phyloP scores from a whole-genome alignment of 2,113 vertebrate genomes.

The Mobula hypostoma region DNA sequence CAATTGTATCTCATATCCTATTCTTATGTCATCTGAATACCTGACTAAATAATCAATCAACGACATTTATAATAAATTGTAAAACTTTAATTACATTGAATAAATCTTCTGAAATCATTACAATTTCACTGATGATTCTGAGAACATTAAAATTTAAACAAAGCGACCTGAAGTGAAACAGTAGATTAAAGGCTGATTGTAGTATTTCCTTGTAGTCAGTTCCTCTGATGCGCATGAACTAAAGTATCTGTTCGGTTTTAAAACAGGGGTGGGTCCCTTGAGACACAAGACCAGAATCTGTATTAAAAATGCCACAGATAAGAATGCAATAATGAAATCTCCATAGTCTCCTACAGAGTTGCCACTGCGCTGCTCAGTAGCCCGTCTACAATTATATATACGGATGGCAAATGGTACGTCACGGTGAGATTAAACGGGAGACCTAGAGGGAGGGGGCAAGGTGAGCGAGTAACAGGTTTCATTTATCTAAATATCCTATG shows the following conservation, averaged over 20 bases:
- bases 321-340: neutral
- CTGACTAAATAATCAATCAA: conserved; percentile 19
- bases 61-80: conserved; percentile 21
- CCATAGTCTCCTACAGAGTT: neutral
- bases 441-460: no score
- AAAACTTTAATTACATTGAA: conserved; percentile 32
- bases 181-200: conserved; percentile 24
- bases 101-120: conserved; percentile 23
- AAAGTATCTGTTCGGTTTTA: neutral
- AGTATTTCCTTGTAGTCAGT: neutral
- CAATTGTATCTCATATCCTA: no score
- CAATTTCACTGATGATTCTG: conserved; percentile 18
- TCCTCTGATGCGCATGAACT: neutral
- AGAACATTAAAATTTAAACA: conserved; percentile 24
- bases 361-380: neutral
- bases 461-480: neutral
- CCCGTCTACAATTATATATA: neutral
- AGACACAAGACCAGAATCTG: neutral
- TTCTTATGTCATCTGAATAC: neutral
- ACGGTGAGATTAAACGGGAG: neutral
- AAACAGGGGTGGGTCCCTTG: neutral
- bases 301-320: neutral
- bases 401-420: neutral
- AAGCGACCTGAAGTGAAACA: neutral
- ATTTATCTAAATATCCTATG: neutral